Conservation (phyloP, 2,888 invertebrate genomes). For the Parnassius glacialis region DNA sequence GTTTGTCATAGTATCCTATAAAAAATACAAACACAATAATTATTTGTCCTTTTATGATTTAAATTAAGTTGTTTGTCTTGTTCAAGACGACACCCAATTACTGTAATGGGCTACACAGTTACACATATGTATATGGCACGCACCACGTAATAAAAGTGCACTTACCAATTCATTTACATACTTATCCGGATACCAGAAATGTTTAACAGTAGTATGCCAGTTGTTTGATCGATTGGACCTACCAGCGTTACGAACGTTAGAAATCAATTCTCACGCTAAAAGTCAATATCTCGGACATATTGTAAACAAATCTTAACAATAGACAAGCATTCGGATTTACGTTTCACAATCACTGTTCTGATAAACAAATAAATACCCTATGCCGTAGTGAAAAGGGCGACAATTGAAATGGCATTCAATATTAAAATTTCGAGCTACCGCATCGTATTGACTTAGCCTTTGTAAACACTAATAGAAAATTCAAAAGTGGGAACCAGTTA, state of each 20-base stretch:
- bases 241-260: slow-evolving; percentile 72
- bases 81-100: slow-evolving; percentile 18
- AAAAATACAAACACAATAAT: not conserved
- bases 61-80: slow-evolving; percentile 10
- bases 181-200: slow-evolving; percentile 28
- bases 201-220: slow-evolving; percentile 69
- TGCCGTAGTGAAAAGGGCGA: slow-evolving; percentile 21
- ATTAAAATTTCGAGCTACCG: slow-evolving; percentile 61
- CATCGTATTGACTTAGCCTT: slow-evolving; percentile 73
- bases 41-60: not conserved
- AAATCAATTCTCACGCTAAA: slow-evolving; percentile 76
- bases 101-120: slow-evolving; percentile 13
- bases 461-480: slow-evolving; percentile 78
- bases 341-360: slow-evolving; percentile 48
- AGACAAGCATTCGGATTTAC: slow-evolving; percentile 52
- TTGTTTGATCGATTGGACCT: slow-evolving; percentile 68
- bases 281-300: slow-evolving; percentile 71
- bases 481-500: slow-evolving; percentile 77
- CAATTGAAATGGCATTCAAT: slow-evolving; percentile 31
- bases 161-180: slow-evolving; percentile 32
- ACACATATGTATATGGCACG: slow-evolving; percentile 15
- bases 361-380: slow-evolving; percentile 34
- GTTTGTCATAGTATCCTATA: too few relatives aligned
- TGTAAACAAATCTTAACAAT: slow-evolving; percentile 74
- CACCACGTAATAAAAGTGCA: slow-evolving; percentile 27